Evolutionary conservation across 2,113 vertebrate genomes (phyloP).

Genomic region (Muscicapa adusta): DNA sequence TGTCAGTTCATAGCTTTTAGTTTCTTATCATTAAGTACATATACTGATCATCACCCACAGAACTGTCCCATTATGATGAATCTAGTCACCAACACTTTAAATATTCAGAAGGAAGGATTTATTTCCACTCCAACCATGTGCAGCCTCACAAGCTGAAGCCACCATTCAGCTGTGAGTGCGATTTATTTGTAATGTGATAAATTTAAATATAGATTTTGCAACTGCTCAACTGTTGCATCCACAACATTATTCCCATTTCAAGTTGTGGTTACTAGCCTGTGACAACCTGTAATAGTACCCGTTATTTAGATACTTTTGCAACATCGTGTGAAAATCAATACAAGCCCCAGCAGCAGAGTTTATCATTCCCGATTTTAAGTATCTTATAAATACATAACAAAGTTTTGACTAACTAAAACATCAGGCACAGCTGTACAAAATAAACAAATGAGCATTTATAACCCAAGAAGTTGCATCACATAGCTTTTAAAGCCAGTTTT

Average conservation of each 20-base stretch:
- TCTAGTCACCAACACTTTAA: neutral
- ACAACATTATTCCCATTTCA: neutral
- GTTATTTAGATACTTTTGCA: neutral
- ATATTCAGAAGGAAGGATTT: neutral
- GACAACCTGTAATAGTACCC: neutral
- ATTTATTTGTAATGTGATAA: neutral
- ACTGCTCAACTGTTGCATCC: neutral
- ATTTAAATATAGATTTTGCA: slow-evolving; percentile 7
- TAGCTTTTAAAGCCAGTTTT: neutral
- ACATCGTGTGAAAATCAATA: neutral
- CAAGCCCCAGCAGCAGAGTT: neutral
- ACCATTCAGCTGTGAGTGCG: neutral
- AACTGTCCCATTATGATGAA: neutral
- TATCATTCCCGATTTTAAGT: neutral
- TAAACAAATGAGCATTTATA: neutral
- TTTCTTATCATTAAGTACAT: neutral
- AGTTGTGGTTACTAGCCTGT: neutral
- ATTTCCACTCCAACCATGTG: neutral
- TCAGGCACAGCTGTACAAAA: neutral
- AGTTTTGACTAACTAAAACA: neutral
- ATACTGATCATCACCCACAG: neutral
- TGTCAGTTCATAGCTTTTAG: neutral
- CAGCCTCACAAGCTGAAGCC: neutral
- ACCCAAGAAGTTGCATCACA: neutral
- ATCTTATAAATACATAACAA: neutral